These are phyloP conservation scores for Loxodonta africana DNA, from an alignment of 2,113 vertebrate species.

Conservation along the genomic window DNA sequence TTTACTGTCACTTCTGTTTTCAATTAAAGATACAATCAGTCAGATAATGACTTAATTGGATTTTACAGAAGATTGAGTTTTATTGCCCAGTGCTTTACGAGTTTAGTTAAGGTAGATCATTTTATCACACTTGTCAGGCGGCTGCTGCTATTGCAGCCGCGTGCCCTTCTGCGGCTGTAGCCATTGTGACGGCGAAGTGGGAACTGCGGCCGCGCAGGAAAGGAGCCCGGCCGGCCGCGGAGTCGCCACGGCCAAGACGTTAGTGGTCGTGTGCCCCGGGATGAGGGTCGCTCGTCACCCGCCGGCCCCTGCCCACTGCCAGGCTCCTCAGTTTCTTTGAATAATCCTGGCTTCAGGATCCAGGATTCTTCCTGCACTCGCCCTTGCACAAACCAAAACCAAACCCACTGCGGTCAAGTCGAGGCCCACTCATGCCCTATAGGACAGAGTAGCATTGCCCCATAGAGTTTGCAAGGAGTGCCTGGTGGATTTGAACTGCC, in stretches of 20 bases:
- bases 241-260: not conserved
- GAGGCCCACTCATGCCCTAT: too few species aligned
- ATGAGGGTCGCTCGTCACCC: not conserved
- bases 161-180: constrained; percentile 91
- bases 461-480: too few species aligned
- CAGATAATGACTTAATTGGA: constrained; percentile 99
- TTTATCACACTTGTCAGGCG: constrained; percentile 98
- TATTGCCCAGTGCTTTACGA: constrained; percentile 99
- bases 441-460: too few species aligned
- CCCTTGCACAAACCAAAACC: not conserved
- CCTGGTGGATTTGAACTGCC: too few species aligned
- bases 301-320: too few species aligned
- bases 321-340: not conserved
- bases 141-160: constrained; percentile 86
- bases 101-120: constrained; percentile 99
- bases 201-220: constrained; percentile 32
- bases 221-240: not conserved
- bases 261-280: not conserved
- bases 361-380: not conserved
- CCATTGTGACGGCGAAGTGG: constrained; percentile 62
- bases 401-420: too few species aligned
- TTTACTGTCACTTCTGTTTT: constrained; percentile 99
- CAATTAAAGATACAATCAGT: constrained; percentile 99
- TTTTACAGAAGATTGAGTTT: constrained; percentile 99
- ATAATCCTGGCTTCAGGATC: not conserved